Evolutionary conservation across 2,888 invertebrate genomes (phyloP), one percentile per base, ranked within the genome.

Genomic region (Harpagoxenus sublaevis): DNA sequence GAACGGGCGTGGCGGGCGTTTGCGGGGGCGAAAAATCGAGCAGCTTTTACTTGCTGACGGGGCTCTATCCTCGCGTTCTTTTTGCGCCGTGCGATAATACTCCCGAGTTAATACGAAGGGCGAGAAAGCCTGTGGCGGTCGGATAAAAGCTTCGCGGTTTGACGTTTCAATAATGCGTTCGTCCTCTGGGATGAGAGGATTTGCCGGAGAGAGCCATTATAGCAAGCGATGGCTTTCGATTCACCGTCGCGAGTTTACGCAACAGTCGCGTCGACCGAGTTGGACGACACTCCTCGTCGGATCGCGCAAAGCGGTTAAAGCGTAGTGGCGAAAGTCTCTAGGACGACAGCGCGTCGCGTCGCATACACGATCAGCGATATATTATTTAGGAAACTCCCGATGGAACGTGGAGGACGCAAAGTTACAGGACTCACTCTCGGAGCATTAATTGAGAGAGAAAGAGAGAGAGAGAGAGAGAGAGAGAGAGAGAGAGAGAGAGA

Each of bases 381-480:
- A 88, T 90, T 86, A 89, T 90, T 90, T 82, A 84, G 77, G 87
- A 88, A 88, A 89, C 51, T 84, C 82, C 79, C 77, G 66, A 23
- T 77, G 83, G 87, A 68, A 35, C n/a, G 63, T 35, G 71, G 42
- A 65, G 42, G 23, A 18, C 51, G 62, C 60, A 53, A 86, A 86
- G 77, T 89, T 89, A 62, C 60, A 51, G 51, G 31, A 62, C 48
- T 23, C 84, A 86, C 85, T 90, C 82, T 82, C 84, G 86, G 75
- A 87, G 87, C 79, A 85, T 87, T 90, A 90, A 89, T 90, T 75
- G 90, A 83, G 23, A 83, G 23, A 35, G 35, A 6, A 35, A 42
- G 55, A 48, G 71, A 39, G 35, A 45, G 28, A 45, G 15, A 42
- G 55, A 48, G 71, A 39, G 35, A 45, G 28, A 45, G 15, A n/a